A percentile compares a stretch with the other conserved stretches of the same genome.
Conservation (phyloP, 2,888 invertebrate species). For the Drosophila mimetica region DNA sequence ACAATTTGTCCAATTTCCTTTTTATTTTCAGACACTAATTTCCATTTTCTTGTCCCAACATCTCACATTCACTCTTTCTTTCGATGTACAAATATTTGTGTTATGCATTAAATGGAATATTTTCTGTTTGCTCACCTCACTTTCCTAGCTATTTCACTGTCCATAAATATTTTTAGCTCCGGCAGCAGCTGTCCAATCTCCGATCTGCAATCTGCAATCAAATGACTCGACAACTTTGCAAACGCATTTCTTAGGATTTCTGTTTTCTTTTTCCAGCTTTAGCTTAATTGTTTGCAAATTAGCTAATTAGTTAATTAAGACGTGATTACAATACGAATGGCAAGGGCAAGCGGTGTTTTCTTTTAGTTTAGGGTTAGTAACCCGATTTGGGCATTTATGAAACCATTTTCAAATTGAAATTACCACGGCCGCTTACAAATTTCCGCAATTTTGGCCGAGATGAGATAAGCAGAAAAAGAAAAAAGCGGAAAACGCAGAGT, state of each 20-base stretch:
- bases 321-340: slow-evolving; percentile 58
- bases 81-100: slow-evolving; percentile 37
- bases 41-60: slow-evolving; percentile 18
- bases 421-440: slow-evolving; percentile 52
- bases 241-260: slow-evolving; percentile 32
- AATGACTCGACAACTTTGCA: slow-evolving; percentile 62
- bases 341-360: slow-evolving; percentile 19
- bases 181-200: slow-evolving; percentile 50
- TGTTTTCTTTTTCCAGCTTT: slow-evolving; percentile 39
- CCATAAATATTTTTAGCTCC: slow-evolving; percentile 45
- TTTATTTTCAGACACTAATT: slow-evolving; percentile 26
- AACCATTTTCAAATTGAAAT: slow-evolving; percentile 54
- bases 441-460: slow-evolving; percentile 63
- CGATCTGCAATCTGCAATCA: slow-evolving; percentile 59
- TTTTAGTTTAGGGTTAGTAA: slow-evolving; percentile 39
- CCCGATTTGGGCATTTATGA: slow-evolving; percentile 50
- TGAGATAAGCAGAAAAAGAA: slow-evolving; percentile 53
- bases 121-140: slow-evolving; percentile 44
- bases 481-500: slow-evolving; percentile 17
- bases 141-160: slow-evolving; percentile 31
- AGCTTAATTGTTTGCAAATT: slow-evolving; percentile 77
- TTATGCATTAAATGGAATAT: slow-evolving; percentile 43
- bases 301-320: slow-evolving; percentile 77
- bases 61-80: slow-evolving; percentile 35
- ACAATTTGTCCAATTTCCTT: slow-evolving; percentile 9